These are phyloP conservation scores for Melanotaenia duboulayi DNA, from an alignment of 2,113 vertebrate species.

Conservation along the genomic window DNA sequence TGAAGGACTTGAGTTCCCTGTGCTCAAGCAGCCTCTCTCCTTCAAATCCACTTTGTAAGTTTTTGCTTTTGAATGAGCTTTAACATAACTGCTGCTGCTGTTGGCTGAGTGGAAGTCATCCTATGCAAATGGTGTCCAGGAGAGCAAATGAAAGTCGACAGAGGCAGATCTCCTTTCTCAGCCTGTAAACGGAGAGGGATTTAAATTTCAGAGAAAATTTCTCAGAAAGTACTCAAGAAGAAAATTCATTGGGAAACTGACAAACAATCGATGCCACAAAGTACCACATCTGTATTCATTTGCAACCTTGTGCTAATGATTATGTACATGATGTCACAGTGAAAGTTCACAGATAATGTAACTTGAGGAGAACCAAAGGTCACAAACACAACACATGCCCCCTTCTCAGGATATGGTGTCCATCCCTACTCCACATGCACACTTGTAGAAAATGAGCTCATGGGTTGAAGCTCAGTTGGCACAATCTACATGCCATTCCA, in stretches of 20 bases:
- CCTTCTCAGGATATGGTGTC: conserved; percentile 13
- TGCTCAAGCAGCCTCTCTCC: conserved; percentile 16
- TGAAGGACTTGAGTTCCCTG: conserved; percentile 38
- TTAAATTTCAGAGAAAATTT: conserved; percentile 28
- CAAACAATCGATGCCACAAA: neutral
- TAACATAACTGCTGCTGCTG: conserved; percentile 15
- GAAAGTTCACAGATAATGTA: conserved; percentile 59
- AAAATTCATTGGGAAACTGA: conserved; percentile 13
- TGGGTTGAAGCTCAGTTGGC: conserved; percentile 32
- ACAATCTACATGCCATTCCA: conserved; percentile 61
- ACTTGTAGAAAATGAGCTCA: conserved; percentile 65
- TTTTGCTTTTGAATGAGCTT: conserved; percentile 22
- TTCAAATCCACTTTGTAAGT: conserved; percentile 25
- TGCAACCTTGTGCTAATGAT: conserved; percentile 58
- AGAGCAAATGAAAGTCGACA: conserved; percentile 59
- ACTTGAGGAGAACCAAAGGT: conserved; percentile 58
- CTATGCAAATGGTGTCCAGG: conserved; percentile 47
- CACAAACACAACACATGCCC: conserved; percentile 48
- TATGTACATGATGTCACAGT: conserved; percentile 57
- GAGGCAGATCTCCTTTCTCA: conserved; percentile 12
- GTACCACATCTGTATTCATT: conserved; percentile 21
- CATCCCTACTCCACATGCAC: conserved; percentile 28
- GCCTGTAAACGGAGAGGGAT: conserved; percentile 18
- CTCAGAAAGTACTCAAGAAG: neutral
- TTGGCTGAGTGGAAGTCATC: conserved; percentile 15